Base-by-base conservation (phyloP, 1,140 invertebrate genomes). In the Bombus picipes region DNA sequence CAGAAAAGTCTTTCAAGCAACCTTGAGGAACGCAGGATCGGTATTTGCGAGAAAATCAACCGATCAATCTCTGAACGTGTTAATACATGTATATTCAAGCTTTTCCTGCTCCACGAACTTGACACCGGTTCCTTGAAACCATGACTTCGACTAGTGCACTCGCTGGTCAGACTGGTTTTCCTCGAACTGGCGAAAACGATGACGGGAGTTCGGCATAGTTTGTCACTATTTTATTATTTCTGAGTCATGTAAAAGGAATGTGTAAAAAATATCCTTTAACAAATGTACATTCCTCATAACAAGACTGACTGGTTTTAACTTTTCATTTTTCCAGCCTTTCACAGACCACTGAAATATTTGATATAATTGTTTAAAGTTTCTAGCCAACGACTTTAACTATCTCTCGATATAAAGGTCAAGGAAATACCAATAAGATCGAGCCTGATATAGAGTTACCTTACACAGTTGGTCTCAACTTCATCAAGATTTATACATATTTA, bases 61-160 rank as follows among this genome's bases (percentile, higher is more conserved):
- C 13, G 22, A 82, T 28, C 47, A 73, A 81, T 73, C n/a, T 28
- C 1, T n/a, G 0, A 43, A n/a, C 43, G 57, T n/a, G 3, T 32
- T n/a, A 59, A 68, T 76, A 22, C 3, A 13, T 41, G 62, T 77
- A 28, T 2, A 15, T 57, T 37, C 15, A 15, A n/a, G 62, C 62
- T 89, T 90, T 88, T 88, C 83, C 81, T 80, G 87, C 78, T 80
- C 47, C 32, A 59, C 88, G 87, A 90, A 90, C 89, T 90, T 90
- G 87, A 88, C 81, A 81, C 70, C 66, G 87, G 79, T 90, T 83
- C 80, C 83, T 81, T 62, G 88, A 83, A 90, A 81, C 43, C 76
- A 65, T 25, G 65, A 89, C 80, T 79, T 89, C 73, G 78, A 68
- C 47, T 74, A 66, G 43, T 41, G 25, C 47, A 70, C n/a, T 66